Evolutionary conservation across 92 coral and sea anemone genomes (phyloP), one percentile per base, ranked within the genome.

Genomic region (Montipora capitata): DNA sequence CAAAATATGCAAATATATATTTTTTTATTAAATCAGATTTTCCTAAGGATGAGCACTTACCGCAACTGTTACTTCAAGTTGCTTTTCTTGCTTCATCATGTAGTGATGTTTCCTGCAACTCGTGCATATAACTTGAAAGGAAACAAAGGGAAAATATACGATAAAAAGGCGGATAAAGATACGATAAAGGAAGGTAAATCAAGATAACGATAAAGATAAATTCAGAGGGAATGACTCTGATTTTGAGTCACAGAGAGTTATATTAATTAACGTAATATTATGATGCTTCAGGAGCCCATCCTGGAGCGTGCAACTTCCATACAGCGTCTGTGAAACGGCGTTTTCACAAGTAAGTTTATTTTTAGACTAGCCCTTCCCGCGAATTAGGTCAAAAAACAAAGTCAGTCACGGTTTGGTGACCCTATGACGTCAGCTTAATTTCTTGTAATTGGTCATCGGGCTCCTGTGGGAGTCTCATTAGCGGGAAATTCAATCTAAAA

Each of bases 21-120:
- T 15, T 7, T 18, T 20, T 18, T 66, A 10, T 66, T 4, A 17
- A 4, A 61, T 61, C 27, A 68, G n/a, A 14, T 68, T 39, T 39
- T 13, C 17, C 45, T 3, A 5, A 35, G 49, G 40, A 68, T 38
- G 74, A 35, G 12, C n/a, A 40, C 48, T 13, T 68, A 68, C 74
- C 48, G 4, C 74, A 39, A 38, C 44, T 10, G 51, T 35, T 10
- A 10, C 42, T 27, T 20, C 71, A 9, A 18, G 40, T 66, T 66
- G 71, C 13, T 66, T 66, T 66, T 7, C 42, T 20, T 10, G 71
- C 42, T 27, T 66, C 13, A 68, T 35, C 49, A 35, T 41, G 74
- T 40, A 39, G 74, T 68, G 74, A 10, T 17, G n/a, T 40, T 68
- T 68, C 44, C 74, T 68, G 74, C 74, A 68, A 8, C 51, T 38